These are phyloP conservation scores for Cremastobaeus sp. DNA, from an alignment of 2,888 invertebrate genomes.

Conservation along the genomic window DNA sequence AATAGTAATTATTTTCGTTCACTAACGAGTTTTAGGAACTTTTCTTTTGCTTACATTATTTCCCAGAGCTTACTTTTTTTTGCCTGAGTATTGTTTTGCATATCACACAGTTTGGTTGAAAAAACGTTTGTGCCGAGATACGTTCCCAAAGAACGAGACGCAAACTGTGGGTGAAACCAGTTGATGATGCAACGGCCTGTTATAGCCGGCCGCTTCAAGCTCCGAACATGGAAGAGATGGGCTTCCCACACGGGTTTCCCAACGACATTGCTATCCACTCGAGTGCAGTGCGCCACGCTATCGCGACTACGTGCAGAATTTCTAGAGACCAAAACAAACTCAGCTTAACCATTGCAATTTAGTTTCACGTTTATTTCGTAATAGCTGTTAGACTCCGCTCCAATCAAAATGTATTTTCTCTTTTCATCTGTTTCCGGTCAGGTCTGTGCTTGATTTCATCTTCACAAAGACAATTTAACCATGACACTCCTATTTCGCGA, in stretches of 20 bases:
- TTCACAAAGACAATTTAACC: constrained; percentile 11
- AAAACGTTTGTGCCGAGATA: constrained; percentile 16
- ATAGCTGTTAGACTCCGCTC: constrained; percentile 20
- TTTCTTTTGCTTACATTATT: too few relatives aligned
- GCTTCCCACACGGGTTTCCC: constrained; percentile 62
- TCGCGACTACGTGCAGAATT: constrained; percentile 24
- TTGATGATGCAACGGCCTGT: constrained; percentile 76
- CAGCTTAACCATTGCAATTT: not conserved
- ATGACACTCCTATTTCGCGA: constrained; percentile 19
- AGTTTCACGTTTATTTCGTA: constrained; percentile 6
- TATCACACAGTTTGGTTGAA: constrained; percentile 5
- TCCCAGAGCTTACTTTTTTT: too few relatives aligned
- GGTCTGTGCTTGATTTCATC: constrained; percentile 28
- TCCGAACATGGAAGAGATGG: constrained; percentile 70
- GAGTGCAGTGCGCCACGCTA: constrained; percentile 4
- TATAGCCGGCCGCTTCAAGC: constrained; percentile 69
- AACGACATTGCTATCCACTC: constrained; percentile 38
- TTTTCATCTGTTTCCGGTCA: constrained; percentile 59
- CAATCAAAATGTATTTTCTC: constrained; percentile 69
- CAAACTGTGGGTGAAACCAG: constrained; percentile 70
- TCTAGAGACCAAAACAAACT: constrained; percentile 1
- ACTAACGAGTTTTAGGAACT: too few relatives aligned
- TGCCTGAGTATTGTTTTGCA: too few relatives aligned
- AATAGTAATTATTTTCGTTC: too few relatives aligned
- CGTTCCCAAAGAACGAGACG: constrained; percentile 17